These are phyloP conservation scores for Ischnus inquisitorius DNA, from an alignment of 2,888 invertebrate genomes.

Conservation along the genomic window DNA sequence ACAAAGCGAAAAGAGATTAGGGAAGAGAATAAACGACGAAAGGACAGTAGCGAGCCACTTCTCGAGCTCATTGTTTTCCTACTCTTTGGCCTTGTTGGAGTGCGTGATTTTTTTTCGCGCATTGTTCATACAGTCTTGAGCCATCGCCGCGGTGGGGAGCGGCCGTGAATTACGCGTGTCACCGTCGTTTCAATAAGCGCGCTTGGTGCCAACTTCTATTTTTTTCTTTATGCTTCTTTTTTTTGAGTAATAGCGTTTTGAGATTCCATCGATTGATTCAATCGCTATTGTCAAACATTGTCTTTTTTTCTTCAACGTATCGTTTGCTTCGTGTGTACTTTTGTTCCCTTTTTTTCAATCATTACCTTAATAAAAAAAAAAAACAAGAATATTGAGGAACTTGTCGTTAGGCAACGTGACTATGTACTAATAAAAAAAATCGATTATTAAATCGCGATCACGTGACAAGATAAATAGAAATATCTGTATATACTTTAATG, in stretches of 20 bases:
- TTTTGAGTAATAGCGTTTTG: not conserved
- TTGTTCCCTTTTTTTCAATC: too few relatives aligned
- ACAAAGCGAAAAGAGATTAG: not conserved
- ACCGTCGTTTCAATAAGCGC: constrained; percentile 49
- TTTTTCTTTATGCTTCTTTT: constrained; percentile 6
- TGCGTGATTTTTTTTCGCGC: constrained; percentile 57
- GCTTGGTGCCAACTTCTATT: not conserved
- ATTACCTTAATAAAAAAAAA: too few relatives aligned
- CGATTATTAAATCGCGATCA: too few relatives aligned
- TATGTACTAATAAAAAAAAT: too few relatives aligned
- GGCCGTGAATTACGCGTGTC: constrained; percentile 61
- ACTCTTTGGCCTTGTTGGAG: constrained; percentile 59
- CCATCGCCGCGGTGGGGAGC: constrained; percentile 16
- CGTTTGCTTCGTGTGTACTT: too few relatives aligned
- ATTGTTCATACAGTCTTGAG: not conserved
- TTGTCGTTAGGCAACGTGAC: too few relatives aligned
- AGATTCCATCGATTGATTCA: not conserved
- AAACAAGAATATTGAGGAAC: too few relatives aligned
- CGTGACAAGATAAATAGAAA: too few relatives aligned
- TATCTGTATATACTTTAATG: too few relatives aligned
- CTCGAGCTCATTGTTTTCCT: constrained; percentile 54
- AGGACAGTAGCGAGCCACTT: constrained; percentile 37
- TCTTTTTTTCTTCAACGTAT: too few relatives aligned
- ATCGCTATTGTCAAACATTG: too few relatives aligned
- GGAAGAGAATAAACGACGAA: not conserved